Base-by-base conservation (phyloP, 2,888 invertebrate species). In the Polydrusus cervinus region DNA sequence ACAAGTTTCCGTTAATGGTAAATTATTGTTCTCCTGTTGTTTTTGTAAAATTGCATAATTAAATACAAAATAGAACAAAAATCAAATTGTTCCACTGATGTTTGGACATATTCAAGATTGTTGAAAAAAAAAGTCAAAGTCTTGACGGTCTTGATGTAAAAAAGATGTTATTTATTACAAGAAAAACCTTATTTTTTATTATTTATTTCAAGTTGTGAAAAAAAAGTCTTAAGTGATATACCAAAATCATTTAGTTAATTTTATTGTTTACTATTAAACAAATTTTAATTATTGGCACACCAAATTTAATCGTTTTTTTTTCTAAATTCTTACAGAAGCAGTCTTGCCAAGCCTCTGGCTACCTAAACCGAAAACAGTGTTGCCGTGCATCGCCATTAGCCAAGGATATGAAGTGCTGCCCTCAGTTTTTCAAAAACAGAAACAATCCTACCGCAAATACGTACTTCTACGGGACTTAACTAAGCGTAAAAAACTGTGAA, bases 251-350 rank as follows among this genome's bases (percentile, higher is more conserved):
- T n/a, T n/a, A n/a, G n/a, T n/a, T n/a, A n/a, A n/a, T n/a, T n/a
- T 25, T 25, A 25, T 25, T 25, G 25, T n/a, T 30, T 30, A 30
- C 30, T 30, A 30, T 30, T 30, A 30, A 18, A 18, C 11, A 49
- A 20, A 51, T 53, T 6, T 25, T n/a, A 53, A n/a, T 53, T 34
- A 34, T 34, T 53, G 25, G 25, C 30, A n/a, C 5, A 53, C 25
- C n/a, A 53, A 30, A 30, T 53, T 30, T 53, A 53, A 53, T 25
- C n/a, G n/a, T 53, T 80, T 79, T 76, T 79, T 76, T 78, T 81
- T 78, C 81, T 78, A 81, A 83, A 85, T 85, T 82, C 81, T 85
- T 86, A 68, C 86, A 86, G 85, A 85, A 82, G 82, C 83, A 81
- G 79, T 73, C 77, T 82, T 82, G 79, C 83, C 82, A 82, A 80